Percentiles rank a stretch among this genome's conserved stretches.
Conservation (phyloP, 2,113 vertebrate species). For the Cyphomyrus plagiostoma region DNA sequence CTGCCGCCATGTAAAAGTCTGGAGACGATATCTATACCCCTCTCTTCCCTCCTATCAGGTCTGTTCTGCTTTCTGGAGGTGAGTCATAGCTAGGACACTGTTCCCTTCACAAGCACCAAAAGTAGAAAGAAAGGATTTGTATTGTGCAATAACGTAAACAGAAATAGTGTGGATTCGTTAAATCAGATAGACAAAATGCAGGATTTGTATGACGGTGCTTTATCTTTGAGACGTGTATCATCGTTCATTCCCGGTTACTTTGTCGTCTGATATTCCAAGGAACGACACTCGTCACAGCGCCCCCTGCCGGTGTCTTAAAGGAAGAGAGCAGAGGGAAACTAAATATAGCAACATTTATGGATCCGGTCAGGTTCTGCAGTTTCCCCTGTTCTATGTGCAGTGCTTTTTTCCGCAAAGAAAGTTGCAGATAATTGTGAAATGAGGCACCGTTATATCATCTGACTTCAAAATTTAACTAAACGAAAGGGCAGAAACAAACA, state of each 20-base stretch:
- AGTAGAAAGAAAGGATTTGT: not conserved
- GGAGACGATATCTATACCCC: not conserved
- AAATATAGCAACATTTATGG: not conserved
- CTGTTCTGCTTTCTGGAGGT: slow-evolving; percentile 13
- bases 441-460: not conserved
- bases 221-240: no score
- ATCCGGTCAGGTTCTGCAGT: not conserved
- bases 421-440: not conserved
- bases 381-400: not conserved
- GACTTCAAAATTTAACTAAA: not conserved
- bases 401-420: not conserved
- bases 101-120: not conserved
- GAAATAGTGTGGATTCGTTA: not conserved
- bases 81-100: slow-evolving; percentile 9
- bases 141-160: not conserved
- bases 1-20: not conserved
- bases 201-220: not conserved
- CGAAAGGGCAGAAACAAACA: not conserved
- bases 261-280: not conserved
- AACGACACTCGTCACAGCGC: not conserved
- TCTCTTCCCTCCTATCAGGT: not conserved
- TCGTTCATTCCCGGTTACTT: not conserved
- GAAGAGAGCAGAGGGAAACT: not conserved
- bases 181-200: not conserved
- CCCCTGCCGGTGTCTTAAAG: slow-evolving; percentile 10